Base-by-base conservation (phyloP, 2,113 vertebrate genomes). In the Collichthys lucidus region DNA sequence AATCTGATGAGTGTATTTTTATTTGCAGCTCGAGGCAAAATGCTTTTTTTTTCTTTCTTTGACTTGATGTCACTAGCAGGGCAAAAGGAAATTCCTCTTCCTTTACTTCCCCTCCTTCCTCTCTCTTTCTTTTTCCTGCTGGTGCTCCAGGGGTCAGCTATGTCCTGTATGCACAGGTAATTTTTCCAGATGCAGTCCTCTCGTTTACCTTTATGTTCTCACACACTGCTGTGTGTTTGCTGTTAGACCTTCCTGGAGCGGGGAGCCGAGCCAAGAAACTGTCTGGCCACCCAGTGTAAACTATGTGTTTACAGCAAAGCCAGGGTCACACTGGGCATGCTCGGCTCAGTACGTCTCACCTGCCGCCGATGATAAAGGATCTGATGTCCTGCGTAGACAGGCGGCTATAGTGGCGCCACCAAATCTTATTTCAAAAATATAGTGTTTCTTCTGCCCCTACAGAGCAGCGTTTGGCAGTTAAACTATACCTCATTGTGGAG, bases 231-330 rank as follows among this genome's bases (percentile, higher is more conserved):
- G 80, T 73, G 67, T 84, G 86, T 91, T 86, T 80, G 71, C 85
- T 31, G 29, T 63, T 46, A 26, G 81, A 79, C 84, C 83, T 64
- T 87, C 56, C 22, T 5, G 77, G 35, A 84, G 55, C 20, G 6
- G 15, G 20, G 64, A 68, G 70, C 44, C 0, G 35, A 86, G 93
- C 92, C 93, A 94, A 90, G 83, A 88, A 93, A 59, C 64, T 91
- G 87, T 92, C 91, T 86, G 84, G 55, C 89, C 78, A 75, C 85
- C 81, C 80, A 80, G 88, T 89, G 93, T 93, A 90, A 94, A 95
- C 90, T 92, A 71, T 91, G 90, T 92, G 89, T 93, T 94, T 93
- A 90, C 86, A 82, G 87, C 74, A 9, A 73, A 85, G 52, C 77
- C 50, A n/a, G 88, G 90, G 90, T 92, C 89, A 89, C 57, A 50